A percentile compares a stretch with the other conserved stretches of the same genome.
These are phyloP conservation scores for Pristionchus exspectatus DNA, from an alignment of 2,888 invertebrate genomes.

Conservation along the genomic window DNA sequence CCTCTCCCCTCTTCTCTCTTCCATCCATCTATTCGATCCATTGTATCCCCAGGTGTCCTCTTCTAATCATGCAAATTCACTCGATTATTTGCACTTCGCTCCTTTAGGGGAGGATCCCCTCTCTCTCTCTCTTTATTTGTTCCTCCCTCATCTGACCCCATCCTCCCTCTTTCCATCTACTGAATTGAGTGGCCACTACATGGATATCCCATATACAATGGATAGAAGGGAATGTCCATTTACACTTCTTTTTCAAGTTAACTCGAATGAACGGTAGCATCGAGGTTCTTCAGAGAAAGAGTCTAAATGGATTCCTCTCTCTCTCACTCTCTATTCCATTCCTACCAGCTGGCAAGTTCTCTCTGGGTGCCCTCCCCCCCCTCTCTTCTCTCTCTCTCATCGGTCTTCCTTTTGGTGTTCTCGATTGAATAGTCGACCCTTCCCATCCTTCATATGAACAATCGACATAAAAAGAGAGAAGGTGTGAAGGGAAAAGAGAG, in stretches of 20 bases:
- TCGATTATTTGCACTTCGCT: slow-evolving; percentile 14
- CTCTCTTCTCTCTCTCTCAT: background rate
- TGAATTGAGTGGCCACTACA: background rate
- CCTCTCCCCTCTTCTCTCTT: background rate
- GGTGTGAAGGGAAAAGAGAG: slow-evolving; percentile 25
- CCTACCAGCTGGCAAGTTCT: background rate
- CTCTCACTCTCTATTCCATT: background rate
- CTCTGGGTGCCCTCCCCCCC: background rate
- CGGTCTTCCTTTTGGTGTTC: background rate
- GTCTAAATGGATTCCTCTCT: background rate
- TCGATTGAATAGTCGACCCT: background rate
- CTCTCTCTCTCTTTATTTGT: slow-evolving; percentile 18
- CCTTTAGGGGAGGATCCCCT: background rate
- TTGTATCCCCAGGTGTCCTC: slow-evolving; percentile 48
- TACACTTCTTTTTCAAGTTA: background rate
- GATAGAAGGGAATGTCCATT: background rate
- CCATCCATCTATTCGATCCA: background rate
- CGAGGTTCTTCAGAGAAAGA: too few species aligned
- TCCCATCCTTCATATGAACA: slow-evolving; percentile 15
- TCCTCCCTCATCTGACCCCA: slow-evolving; percentile 18
- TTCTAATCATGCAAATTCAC: background rate
- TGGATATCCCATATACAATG: background rate
- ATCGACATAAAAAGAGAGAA: background rate
- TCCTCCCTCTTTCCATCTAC: background rate
- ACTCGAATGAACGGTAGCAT: background rate